Conservation (phyloP, 2,797 vertebrate species). For the Rhabdophis nuchalis region DNA sequence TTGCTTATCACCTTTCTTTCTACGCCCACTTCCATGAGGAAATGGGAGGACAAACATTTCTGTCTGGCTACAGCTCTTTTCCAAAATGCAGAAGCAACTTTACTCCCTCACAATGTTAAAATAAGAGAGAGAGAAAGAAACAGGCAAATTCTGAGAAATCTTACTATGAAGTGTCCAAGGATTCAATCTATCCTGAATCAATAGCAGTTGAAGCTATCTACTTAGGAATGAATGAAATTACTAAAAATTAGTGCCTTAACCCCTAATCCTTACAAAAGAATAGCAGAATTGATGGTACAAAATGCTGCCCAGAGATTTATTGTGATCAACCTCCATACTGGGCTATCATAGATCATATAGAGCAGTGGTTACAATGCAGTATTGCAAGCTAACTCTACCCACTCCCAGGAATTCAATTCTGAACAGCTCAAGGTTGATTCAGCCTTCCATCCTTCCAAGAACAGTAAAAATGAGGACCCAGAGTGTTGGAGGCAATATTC, state of each 20-base stretch:
- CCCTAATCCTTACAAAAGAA: background rate
- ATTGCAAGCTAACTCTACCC: background rate
- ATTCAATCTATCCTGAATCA: background rate
- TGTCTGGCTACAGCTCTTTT: background rate
- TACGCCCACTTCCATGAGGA: background rate
- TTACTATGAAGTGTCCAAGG: background rate
- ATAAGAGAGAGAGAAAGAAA: background rate
- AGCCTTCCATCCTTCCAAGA: background rate
- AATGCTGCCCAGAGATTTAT: background rate
- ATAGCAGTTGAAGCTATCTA: background rate
- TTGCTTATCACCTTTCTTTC: background rate
- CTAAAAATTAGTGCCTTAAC: background rate
- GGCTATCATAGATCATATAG: background rate
- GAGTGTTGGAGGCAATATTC: background rate
- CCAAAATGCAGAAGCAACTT: background rate
- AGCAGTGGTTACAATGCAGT: background rate
- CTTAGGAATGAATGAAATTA: background rate
- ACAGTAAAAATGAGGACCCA: background rate
- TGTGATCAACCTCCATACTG: background rate
- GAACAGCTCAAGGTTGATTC: background rate
- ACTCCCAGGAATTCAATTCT: background rate
- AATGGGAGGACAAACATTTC: background rate
- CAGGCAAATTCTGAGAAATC: background rate
- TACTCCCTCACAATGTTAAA: background rate
- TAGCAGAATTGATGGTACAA: background rate